Conservation (phyloP, 2,113 vertebrate genomes). For the Campylorhamphus procurvoides region DNA sequence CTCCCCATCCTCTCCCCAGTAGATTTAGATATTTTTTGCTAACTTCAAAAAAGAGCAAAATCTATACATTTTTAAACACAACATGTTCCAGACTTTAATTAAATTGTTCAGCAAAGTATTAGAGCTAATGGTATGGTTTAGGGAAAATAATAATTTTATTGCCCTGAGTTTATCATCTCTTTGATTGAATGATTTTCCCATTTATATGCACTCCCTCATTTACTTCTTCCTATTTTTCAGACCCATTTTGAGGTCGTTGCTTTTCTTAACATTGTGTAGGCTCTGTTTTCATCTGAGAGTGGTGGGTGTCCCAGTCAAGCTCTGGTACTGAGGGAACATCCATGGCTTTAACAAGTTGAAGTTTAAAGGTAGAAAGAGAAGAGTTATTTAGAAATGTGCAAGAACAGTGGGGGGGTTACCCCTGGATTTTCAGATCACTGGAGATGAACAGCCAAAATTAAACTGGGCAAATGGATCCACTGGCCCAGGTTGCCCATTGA, state of each 20-base stretch:
- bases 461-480: too few relatives aligned
- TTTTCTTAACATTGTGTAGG: background rate
- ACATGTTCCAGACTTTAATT: background rate
- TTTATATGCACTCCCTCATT: background rate
- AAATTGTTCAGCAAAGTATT: background rate
- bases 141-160: background rate
- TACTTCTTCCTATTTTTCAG: background rate
- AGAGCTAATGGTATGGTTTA: background rate
- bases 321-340: background rate
- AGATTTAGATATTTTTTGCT: fast-evolving
- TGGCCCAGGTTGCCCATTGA: background rate
- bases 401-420: background rate
- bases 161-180: background rate
- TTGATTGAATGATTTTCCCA: background rate
- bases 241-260: background rate
- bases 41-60: background rate
- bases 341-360: background rate
- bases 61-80: background rate
- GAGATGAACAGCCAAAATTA: background rate
- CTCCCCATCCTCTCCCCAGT: background rate
- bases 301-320: background rate
- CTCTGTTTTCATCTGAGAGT: background rate
- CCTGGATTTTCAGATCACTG: background rate
- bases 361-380: background rate
- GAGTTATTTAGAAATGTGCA: background rate